Evolutionary conservation across 1,140 invertebrate genomes (phyloP), one percentile per base, ranked within the genome.

Genomic region (Coelopa frigida): DNA sequence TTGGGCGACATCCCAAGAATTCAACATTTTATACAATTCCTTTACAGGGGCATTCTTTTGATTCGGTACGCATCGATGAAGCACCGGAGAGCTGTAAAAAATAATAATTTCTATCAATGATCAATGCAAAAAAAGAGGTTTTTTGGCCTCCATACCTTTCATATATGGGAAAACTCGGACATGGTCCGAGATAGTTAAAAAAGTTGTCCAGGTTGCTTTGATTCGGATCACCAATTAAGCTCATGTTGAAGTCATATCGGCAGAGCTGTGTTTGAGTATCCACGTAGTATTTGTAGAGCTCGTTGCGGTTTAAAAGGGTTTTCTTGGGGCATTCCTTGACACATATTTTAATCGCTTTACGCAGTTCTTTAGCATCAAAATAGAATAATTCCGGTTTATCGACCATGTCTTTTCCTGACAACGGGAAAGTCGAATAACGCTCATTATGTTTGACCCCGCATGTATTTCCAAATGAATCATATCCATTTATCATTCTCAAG

Each of bases 381-480:
- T 87, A 94, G 54, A 94, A 87, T 20, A 95, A 71, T 61, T 80
- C 89, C 68, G 81, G 83, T 66, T 85, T 87, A 37, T 89, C 80
- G 21, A 75, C 77, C 36, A 87, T 90, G 61, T 90, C 85, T 51
- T 83, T 75, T 12, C 90, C 90, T 12, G 88, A 87, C 26, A 87
- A 70, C 5, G 83, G 77, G 54, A 86, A 76, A 55, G 82, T 80
- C 22, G 79, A 79, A 50, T 89, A 80, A 50, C 81, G 79, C 50
- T 80, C 78, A 66, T 89, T 87, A 49, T 81, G 81, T 53, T 83
- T 80, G 35, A 85, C 81, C 18, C 91, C 91, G 72, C 93, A 97
- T 23, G 88, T 91, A 69, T 96, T 95, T n/a, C 92, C 92, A 75
- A 90, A 95, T 52, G 89, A 93, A 68, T 97, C 92, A 71, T 89